Percentiles rank a stretch among this genome's conserved stretches.
These are phyloP conservation scores for Sminthurides aquaticus DNA, from an alignment of 2,888 invertebrate species.

Conservation along the genomic window DNA sequence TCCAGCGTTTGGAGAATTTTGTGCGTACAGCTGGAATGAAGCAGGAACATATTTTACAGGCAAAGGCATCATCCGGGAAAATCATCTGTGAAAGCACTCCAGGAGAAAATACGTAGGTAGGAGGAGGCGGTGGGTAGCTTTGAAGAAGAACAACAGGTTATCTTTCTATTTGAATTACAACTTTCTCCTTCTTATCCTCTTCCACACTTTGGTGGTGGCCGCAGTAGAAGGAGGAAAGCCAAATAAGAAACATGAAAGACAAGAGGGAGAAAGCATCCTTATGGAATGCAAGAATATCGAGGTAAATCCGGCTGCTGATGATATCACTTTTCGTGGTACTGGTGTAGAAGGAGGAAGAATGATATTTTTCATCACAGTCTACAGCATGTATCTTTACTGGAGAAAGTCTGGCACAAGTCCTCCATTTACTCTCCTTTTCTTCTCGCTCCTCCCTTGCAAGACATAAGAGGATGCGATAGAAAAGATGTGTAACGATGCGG, in stretches of 20 bases:
- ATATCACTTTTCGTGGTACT: too few species aligned
- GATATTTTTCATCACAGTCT: not conserved
- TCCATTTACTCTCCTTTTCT: not conserved
- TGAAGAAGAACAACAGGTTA: conserved; percentile 17
- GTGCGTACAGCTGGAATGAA: too few species aligned
- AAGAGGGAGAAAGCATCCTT: not conserved
- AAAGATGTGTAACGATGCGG: not conserved
- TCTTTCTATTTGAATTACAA: conserved; percentile 16
- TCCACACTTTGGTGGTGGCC: not conserved
- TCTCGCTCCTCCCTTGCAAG: not conserved
- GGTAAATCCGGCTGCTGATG: too few species aligned
- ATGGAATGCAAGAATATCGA: not conserved
- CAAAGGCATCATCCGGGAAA: too few species aligned
- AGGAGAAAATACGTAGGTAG: not conserved
- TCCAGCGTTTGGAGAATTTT: too few species aligned
- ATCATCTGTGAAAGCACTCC: not conserved
- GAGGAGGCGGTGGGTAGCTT: not conserved
- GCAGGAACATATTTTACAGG: too few species aligned
- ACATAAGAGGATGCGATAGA: not conserved
- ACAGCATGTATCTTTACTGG: not conserved
- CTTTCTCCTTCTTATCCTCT: not conserved
- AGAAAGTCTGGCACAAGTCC: not conserved
- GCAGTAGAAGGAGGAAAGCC: too few species aligned
- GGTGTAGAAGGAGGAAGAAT: too few species aligned
- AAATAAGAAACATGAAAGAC: not conserved